Evolutionary conservation across 2,888 invertebrate species (phyloP), one percentile per base, ranked within the genome.

Genomic region (Leptopilina syphax): DNA sequence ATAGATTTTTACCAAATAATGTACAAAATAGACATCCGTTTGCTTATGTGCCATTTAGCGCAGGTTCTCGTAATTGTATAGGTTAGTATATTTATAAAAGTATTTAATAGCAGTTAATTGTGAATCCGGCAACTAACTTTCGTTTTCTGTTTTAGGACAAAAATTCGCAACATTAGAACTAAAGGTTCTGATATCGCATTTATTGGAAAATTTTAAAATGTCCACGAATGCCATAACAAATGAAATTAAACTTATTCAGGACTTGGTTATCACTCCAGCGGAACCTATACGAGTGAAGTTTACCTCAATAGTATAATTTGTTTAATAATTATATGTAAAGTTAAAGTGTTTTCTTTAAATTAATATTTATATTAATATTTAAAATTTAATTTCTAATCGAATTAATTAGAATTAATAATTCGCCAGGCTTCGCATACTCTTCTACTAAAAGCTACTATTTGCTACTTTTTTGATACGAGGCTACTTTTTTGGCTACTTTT

Each of bases 31-130:
- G 94, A 41, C 94, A 95, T 90, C 94, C 94, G 0, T 95, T 93
- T 87, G 93, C 94, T 0, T 95, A 94, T 87, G 88, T 93, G 1
- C 93, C 93, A 0, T 93, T 93, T 79, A 93, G 92, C 27, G 93
- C 92, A 0, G 93, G 93, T 12, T 91, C 92, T 0, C 88, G 92
- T 4, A 92, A 92, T 77, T 92, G 92, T 70, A 91, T 92, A 10
- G 92, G 92, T 80, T 87, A 70, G 24, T 18, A 8, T 60, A 1
- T 27, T 8, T n/a, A 63, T 18, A 63, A n/a, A 12, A 18, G 5
- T 63, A 18, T 18, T 18, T 60, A 18, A 18, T 18, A 18, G 18
- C 18, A 18, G 18, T 18, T 18, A 18, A 18, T 18, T 18, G 18
- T 18, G 18, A 18, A 18, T 18, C 18, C 18, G 18, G 18, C 18